Base-by-base conservation (phyloP, 30 jellyfish, hydroid and myxozoan species). In the Hydractinia echinata region DNA sequence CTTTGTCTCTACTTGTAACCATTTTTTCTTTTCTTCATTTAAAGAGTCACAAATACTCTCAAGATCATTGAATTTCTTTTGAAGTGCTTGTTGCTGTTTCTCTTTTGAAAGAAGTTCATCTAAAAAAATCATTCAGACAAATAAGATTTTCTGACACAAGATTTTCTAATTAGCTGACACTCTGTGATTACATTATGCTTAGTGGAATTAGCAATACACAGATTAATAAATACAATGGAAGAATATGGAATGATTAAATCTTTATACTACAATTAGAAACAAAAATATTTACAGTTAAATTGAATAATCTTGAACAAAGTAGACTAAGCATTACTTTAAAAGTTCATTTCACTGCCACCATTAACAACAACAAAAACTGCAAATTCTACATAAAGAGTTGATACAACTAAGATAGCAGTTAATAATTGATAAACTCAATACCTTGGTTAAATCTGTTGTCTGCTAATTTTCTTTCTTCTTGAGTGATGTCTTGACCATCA, bases 381-480 rank as follows among this genome's bases (percentile, higher is more conserved):
- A 13, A 1, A 60, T 21, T 14, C 44, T 21, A 14, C 14, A 30
- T 15, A 66, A 10, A n/a, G 72, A 79, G 44, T 30, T 30, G 44
- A 30, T 30, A 30, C 44, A 30, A 30, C 2, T 1, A 30, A 30
- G 44, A 30, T 2, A 30, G 44, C 44, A 30, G 2, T 30, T 30
- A 30, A 2, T 30, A 30, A 30, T 30, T 30, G 44, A 2, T 30
- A 30, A 30, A 30, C 44, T 0, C 44, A 73, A 14, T 60, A 89
- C 97, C 97, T 89, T 84, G 88, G 21, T 68, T 62, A 64, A 83
- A 84, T 53, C 94, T 72, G 68, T 77, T 82, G 55, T 84, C 95
- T 4, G 97, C 95, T 16, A 66, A 83, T 61, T 13, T 50, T 15
- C 97, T 77, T 30, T 84, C 92, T 39, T 61, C 77, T 14, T 48